Percentiles rank a stretch among this genome's conserved stretches.
Conservation (phyloP, 2,888 invertebrate genomes). For the Oxyscelio sp. region DNA sequence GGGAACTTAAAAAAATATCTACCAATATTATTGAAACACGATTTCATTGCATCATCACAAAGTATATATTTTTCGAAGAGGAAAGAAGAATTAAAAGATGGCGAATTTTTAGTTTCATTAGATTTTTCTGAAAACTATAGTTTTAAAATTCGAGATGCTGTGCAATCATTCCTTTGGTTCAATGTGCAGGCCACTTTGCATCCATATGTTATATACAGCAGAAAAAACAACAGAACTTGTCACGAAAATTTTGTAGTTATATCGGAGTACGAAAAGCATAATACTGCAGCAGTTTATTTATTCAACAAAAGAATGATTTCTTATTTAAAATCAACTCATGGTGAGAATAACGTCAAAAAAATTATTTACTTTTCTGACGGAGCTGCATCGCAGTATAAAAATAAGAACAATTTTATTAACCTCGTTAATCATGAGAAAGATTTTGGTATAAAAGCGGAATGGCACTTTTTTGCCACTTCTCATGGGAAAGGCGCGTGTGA, state of each 20-base stretch:
- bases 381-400: too few relatives aligned
- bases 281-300: too few relatives aligned
- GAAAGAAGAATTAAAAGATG: background rate
- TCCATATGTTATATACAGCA: background rate
- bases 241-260: background rate
- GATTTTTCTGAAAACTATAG: background rate
- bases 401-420: too few relatives aligned
- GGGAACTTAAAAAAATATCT: background rate
- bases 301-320: too few relatives aligned
- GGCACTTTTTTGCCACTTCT: too few relatives aligned
- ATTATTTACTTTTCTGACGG: too few relatives aligned
- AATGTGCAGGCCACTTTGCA: too few relatives aligned
- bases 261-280: background rate
- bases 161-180: background rate
- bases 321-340: too few relatives aligned
- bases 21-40: background rate
- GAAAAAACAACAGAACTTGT: background rate
- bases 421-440: too few relatives aligned
- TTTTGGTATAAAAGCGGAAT: too few relatives aligned
- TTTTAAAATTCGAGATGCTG: background rate
- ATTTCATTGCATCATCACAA: background rate
- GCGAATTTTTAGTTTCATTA: background rate
- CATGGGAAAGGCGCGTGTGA: too few relatives aligned
- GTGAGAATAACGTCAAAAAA: too few relatives aligned
- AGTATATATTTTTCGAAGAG: background rate